Conservation (phyloP, 2,888 invertebrate genomes). For the Drosophila fungiperda region DNA sequence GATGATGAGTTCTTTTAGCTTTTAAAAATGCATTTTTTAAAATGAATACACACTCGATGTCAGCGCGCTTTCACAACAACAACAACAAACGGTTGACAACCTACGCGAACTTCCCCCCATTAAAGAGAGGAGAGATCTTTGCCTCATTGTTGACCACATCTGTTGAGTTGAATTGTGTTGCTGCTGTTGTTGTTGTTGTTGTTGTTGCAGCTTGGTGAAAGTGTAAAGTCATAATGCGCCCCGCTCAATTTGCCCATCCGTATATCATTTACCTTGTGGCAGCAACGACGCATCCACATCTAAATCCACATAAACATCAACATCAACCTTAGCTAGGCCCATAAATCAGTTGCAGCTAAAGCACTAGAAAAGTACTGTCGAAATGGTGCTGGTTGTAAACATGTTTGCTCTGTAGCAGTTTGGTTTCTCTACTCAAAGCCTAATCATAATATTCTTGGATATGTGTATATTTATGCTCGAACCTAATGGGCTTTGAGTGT, state of each 20-base stretch:
- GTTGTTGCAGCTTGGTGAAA: slow-evolving; percentile 60
- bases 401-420: slow-evolving; percentile 49
- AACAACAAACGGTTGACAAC: slow-evolving; percentile 55
- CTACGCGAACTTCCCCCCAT: slow-evolving; percentile 32
- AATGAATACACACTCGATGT: slow-evolving; percentile 56
- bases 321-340: slow-evolving; percentile 22
- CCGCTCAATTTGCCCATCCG: slow-evolving; percentile 66
- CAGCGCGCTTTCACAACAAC: slow-evolving; percentile 60
- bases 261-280: slow-evolving; percentile 70
- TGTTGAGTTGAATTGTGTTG: slow-evolving; percentile 31
- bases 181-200: slow-evolving; percentile 43
- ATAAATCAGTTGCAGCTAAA: slow-evolving; percentile 52
- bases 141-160: slow-evolving; percentile 70
- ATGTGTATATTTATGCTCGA: slow-evolving; percentile 15
- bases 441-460: slow-evolving; percentile 30
- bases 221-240: slow-evolving; percentile 73
- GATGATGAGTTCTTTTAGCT: slow-evolving; percentile 75
- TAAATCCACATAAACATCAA: slow-evolving; percentile 6
- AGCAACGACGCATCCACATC: slow-evolving; percentile 32
- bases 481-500: slow-evolving; percentile 17
- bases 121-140: slow-evolving; percentile 1
- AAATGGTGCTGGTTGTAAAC: slow-evolving; percentile 57
- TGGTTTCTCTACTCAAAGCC: slow-evolving; percentile 46
- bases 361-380: slow-evolving; percentile 40
- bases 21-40: slow-evolving; percentile 69